phyloP scores from a whole-genome alignment of 64 coral and sea anemone genomes.

The Actinia tenebrosa region DNA sequence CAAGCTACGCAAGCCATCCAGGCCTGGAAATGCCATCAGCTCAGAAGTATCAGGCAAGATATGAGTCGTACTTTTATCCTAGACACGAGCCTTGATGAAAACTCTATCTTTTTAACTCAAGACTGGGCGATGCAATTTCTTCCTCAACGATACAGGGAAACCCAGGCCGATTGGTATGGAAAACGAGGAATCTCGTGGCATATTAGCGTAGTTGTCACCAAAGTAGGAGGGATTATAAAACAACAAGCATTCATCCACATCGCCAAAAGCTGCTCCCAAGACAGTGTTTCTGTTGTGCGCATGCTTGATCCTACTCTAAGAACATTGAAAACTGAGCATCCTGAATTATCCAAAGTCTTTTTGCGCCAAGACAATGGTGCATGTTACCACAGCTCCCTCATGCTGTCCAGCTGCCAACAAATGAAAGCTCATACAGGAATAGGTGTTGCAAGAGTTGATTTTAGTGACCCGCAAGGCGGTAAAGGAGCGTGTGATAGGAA shows the following conservation, averaged over 20 bases:
- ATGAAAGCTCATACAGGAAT: not conserved
- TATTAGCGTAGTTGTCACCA: conserved; percentile 18
- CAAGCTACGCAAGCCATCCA: not conserved
- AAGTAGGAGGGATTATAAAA: not conserved
- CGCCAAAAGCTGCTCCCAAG: conserved; percentile 22
- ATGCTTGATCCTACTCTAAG: conserved; percentile 22
- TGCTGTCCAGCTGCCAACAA: conserved; percentile 4
- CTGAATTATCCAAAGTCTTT: conserved; percentile 28
- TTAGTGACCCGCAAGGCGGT: conserved; percentile 42
- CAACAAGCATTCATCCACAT: conserved; percentile 33
- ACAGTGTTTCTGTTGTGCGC: not conserved
- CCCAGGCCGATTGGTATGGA: conserved; percentile 33
- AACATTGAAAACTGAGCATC: conserved; percentile 30
- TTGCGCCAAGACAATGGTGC: conserved; percentile 25
- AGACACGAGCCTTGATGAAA: conserved; percentile 6
- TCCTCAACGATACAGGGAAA: conserved; percentile 26
- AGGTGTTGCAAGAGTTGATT: conserved; percentile 15
- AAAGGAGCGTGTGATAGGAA: conserved; percentile 18
- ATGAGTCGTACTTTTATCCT: not conserved
- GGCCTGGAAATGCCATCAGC: conserved; percentile 2
- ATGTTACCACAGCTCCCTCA: conserved; percentile 18
- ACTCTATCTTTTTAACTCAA: not conserved
- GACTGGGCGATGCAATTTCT: conserved; percentile 52
- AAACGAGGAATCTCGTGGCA: conserved; percentile 39
- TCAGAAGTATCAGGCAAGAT: not conserved